These are phyloP conservation scores for Larimichthys crocea DNA, from an alignment of 2,113 vertebrate genomes.

Conservation along the genomic window DNA sequence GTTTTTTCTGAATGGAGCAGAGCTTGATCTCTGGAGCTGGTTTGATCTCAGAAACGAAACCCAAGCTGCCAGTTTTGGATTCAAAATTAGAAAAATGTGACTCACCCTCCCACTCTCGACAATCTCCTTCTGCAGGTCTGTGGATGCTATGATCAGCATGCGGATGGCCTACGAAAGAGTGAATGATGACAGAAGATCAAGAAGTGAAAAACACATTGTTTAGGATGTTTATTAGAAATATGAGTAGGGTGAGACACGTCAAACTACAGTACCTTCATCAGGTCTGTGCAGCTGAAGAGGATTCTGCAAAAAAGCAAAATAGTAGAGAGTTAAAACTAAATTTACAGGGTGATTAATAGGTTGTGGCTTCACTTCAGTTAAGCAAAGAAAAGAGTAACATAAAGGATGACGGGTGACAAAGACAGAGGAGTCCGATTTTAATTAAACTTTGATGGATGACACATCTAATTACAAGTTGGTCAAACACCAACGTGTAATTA, in stretches of 20 bases:
- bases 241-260: neutral
- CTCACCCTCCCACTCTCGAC: conserved; percentile 94
- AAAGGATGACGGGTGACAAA: neutral
- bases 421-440: neutral
- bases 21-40: neutral
- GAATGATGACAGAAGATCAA: neutral
- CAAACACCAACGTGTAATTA: too few relatives aligned
- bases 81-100: conserved; percentile 27
- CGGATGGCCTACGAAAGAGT: conserved; percentile 88
- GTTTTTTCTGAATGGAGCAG: conserved; percentile 31
- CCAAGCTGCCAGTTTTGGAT: conserved; percentile 9
- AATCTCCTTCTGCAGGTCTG: conserved; percentile 96
- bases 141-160: conserved; percentile 91
- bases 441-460: neutral
- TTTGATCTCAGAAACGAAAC: conserved; percentile 29
- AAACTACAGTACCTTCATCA: conserved; percentile 92
- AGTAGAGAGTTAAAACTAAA: neutral
- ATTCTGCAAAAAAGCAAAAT: conserved; percentile 85
- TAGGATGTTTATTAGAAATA: neutral
- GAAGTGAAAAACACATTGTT: neutral
- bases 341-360: neutral
- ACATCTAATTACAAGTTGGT: neutral
- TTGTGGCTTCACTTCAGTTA: neutral
- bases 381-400: neutral
- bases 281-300: conserved; percentile 93